Percentiles rank a stretch among this genome's conserved stretches.
phyloP scores from a whole-genome alignment of 2,888 invertebrate species.

The Lithophane ornitopus region DNA sequence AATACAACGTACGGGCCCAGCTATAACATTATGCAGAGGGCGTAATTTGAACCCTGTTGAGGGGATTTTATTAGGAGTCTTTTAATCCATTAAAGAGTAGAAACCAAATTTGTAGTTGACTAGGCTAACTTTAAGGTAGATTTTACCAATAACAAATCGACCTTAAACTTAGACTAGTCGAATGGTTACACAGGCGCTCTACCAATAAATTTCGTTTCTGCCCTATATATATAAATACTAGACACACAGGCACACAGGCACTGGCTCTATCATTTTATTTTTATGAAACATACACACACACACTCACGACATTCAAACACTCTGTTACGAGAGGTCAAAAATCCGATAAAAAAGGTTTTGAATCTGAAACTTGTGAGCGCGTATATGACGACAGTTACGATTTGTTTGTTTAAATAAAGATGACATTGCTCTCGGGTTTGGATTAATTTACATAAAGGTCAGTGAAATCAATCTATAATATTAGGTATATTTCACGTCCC shows the following conservation, averaged over 20 bases:
- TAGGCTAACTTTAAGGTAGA: too few relatives aligned
- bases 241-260: background rate
- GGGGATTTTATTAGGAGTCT: conserved; percentile 42
- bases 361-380: background rate
- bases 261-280: background rate
- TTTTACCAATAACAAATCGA: too few relatives aligned
- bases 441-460: conserved; percentile 25
- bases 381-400: background rate
- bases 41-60: conserved; percentile 37
- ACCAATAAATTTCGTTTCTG: background rate
- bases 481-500: background rate
- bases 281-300: too few relatives aligned
- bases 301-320: too few relatives aligned
- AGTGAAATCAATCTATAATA: conserved; percentile 24
- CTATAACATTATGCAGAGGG: conserved; percentile 17
- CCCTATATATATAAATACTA: background rate
- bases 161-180: too few relatives aligned
- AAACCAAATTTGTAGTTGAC: too few relatives aligned
- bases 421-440: conserved; percentile 14
- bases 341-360: background rate
- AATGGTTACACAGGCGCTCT: too few relatives aligned
- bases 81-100: background rate
- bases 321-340: conserved; percentile 4
- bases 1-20: conserved; percentile 15
- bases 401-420: conserved; percentile 23